phyloP scores from a whole-genome alignment of 1,140 invertebrate species.

The Philopotamus ludificatus region DNA sequence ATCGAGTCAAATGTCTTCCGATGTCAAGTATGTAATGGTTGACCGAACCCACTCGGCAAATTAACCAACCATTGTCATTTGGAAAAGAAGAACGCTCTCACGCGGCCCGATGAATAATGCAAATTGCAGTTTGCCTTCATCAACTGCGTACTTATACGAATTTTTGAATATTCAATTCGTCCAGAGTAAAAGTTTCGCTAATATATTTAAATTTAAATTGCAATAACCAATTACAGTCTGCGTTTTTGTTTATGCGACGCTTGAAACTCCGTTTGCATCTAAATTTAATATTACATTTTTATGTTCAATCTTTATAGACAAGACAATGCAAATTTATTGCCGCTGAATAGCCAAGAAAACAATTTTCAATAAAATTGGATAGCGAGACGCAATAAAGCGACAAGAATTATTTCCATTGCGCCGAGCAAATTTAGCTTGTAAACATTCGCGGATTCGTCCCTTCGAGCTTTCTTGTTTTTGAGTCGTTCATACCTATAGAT shows the following conservation, averaged over 20 bases:
- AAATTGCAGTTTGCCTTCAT: slow-evolving; percentile 18
- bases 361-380: too few relatives aligned
- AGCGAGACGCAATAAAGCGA: slow-evolving; percentile 1
- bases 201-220: too few relatives aligned
- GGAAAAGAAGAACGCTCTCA: slow-evolving; percentile 12
- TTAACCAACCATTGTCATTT: slow-evolving; percentile 38
- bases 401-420: slow-evolving; percentile 19
- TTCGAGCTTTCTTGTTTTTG: slow-evolving; percentile 26
- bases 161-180: too few relatives aligned
- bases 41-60: slow-evolving; percentile 28
- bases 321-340: too few relatives aligned
- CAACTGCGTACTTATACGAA: not conserved
- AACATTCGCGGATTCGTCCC: slow-evolving; percentile 21
- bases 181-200: too few relatives aligned
- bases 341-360: not conserved
- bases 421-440: slow-evolving; percentile 15
- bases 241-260: too few relatives aligned
- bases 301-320: too few relatives aligned
- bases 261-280: too few relatives aligned
- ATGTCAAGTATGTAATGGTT: slow-evolving; percentile 40
- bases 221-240: too few relatives aligned
- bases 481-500: slow-evolving; percentile 29
- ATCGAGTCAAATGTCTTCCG: slow-evolving; percentile 37
- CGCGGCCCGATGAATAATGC: slow-evolving; percentile 22
- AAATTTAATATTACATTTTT: too few relatives aligned